Evolutionary conservation across 1,140 invertebrate species (phyloP).

Genomic region (Solenopsis fugax): DNA sequence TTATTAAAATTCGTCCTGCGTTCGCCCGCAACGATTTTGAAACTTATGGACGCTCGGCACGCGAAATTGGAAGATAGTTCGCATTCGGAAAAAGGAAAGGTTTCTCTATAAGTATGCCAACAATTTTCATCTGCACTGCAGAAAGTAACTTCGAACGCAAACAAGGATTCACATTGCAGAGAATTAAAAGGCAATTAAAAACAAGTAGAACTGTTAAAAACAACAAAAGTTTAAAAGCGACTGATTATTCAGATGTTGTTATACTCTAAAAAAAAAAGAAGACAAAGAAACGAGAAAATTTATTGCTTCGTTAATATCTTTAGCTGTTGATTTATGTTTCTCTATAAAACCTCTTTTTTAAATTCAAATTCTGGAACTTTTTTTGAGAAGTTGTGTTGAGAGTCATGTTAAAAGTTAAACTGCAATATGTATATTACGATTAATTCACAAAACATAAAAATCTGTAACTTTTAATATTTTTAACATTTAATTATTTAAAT

Average conservation of each 20-base stretch:
- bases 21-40: slow-evolving; percentile 26
- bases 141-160: not conserved
- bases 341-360: not conserved
- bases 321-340: not conserved
- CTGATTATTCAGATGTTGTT: not conserved
- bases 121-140: slow-evolving; percentile 37
- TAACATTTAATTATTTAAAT: not conserved
- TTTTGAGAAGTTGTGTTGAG: not conserved
- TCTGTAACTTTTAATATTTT: not conserved
- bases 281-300: not conserved
- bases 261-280: not conserved
- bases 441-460: not conserved
- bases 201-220: not conserved
- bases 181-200: slow-evolving; percentile 2
- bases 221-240: not conserved
- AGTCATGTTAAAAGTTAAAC: not conserved
- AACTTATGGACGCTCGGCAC: slow-evolving; percentile 20
- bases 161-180: too few relatives aligned
- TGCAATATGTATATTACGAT: not conserved
- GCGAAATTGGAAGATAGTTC: slow-evolving; percentile 33
- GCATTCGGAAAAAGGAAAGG: not conserved
- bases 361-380: not conserved
- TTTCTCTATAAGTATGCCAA: not conserved
- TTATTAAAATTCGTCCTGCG: slow-evolving; percentile 53
- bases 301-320: not conserved